phyloP scores from a whole-genome alignment of 2,113 vertebrate species.

The Mobula hypostoma region DNA sequence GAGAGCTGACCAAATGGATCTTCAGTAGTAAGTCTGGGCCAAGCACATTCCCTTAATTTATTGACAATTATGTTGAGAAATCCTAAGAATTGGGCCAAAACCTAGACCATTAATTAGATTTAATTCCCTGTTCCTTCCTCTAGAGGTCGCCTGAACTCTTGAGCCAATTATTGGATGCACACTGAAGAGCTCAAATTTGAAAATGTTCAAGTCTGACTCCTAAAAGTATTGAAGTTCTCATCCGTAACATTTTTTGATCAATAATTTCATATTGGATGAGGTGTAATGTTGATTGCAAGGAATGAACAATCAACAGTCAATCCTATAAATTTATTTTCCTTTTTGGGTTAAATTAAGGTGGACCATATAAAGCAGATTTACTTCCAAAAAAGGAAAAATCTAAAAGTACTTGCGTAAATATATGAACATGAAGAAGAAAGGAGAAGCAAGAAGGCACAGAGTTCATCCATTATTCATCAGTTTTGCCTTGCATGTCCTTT shows the following conservation, averaged over 20 bases:
- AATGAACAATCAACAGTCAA: background rate
- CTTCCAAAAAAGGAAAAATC: background rate
- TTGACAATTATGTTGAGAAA: too few species aligned
- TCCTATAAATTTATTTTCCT: background rate
- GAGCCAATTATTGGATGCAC: background rate
- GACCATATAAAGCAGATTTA: background rate
- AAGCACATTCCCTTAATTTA: too few species aligned
- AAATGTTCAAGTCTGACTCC: background rate
- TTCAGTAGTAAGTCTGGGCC: too few species aligned
- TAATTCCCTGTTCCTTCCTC: background rate
- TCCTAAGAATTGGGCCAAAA: too few species aligned
- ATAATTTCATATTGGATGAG: background rate
- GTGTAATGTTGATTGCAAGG: background rate
- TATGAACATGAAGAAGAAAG: background rate
- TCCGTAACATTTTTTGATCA: background rate
- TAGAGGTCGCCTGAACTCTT: background rate
- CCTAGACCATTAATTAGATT: background rate
- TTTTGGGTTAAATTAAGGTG: background rate
- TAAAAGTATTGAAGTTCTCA: background rate
- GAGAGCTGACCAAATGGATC: too few species aligned
- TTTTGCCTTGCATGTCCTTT: background rate
- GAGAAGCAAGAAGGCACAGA: background rate
- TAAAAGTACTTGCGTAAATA: background rate
- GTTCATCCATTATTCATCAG: background rate
- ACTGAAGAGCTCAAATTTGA: background rate